phyloP scores from a whole-genome alignment of 2,888 invertebrate species.

The Dicyrtomina minuta region DNA sequence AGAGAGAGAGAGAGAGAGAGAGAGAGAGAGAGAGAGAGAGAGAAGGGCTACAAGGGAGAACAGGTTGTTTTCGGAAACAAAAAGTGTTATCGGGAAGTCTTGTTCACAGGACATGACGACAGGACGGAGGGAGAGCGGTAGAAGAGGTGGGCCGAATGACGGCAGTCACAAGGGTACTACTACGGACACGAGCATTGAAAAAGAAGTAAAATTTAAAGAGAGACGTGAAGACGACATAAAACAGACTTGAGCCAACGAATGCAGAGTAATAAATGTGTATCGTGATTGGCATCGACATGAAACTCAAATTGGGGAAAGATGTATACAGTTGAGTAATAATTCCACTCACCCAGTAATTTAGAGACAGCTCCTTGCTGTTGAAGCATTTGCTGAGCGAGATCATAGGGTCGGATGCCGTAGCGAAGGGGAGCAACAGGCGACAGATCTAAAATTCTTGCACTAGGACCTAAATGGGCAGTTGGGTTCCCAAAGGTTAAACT shows the following conservation, averaged over 20 bases:
- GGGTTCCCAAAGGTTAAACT: conserved; percentile 35
- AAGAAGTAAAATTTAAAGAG: conserved; percentile 15
- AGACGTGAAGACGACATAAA: conserved; percentile 29
- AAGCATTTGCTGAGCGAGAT: conserved; percentile 85
- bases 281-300: conserved; percentile 41
- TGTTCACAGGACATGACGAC: background rate
- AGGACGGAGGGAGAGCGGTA: background rate
- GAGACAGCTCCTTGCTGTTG: conserved; percentile 83
- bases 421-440: conserved; percentile 53
- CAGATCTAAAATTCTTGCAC: conserved; percentile 50
- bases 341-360: conserved; percentile 73
- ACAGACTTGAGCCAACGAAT: conserved; percentile 20
- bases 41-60: background rate
- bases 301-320: conserved; percentile 41
- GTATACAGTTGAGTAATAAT: conserved; percentile 28
- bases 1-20: no score
- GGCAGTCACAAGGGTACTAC: conserved; percentile 18
- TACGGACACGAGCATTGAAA: conserved; percentile 18
- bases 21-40: background rate
- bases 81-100: background rate
- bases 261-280: conserved; percentile 41
- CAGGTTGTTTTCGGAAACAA: conserved; percentile 5
- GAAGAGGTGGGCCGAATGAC: conserved; percentile 19
- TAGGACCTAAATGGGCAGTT: conserved; percentile 38
- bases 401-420: conserved; percentile 79